These are phyloP conservation scores for Electrona antarctica DNA, from an alignment of 2,113 vertebrate genomes.

Conservation along the genomic window DNA sequence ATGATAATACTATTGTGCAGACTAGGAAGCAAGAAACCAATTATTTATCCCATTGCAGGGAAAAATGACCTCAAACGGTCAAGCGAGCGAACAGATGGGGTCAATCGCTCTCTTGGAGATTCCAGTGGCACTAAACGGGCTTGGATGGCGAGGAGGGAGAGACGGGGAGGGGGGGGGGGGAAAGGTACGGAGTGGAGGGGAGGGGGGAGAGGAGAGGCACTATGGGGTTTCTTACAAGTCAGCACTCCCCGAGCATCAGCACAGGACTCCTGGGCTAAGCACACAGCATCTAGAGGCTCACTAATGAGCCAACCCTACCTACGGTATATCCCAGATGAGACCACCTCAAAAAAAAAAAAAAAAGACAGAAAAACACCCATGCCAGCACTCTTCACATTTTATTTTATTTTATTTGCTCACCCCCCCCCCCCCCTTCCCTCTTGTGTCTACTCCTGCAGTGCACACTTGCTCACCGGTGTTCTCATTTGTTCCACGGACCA, in stretches of 20 bases:
- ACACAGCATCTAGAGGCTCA: conserved; percentile 55
- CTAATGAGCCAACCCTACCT: conserved; percentile 69
- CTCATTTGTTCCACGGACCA: conserved; percentile 20
- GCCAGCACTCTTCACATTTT: conserved; percentile 65
- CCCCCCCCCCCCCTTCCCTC: background rate
- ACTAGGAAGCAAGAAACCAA: conserved; percentile 41
- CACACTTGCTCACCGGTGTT: conserved; percentile 35
- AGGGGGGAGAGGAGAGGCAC: conserved; percentile 24
- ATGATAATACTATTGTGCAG: conserved; percentile 12
- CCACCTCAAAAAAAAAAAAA: background rate
- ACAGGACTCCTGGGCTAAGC: conserved; percentile 47
- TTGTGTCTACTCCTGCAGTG: conserved; percentile 38
- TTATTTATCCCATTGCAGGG: conserved; percentile 41
- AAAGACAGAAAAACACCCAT: conserved; percentile 59
- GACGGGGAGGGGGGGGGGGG: background rate
- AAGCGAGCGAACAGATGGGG: conserved; percentile 51
- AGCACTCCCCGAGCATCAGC: conserved; percentile 66
- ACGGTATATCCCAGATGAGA: conserved; percentile 35
- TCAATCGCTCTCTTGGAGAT: conserved; percentile 53
- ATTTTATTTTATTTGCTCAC: conserved; percentile 10
- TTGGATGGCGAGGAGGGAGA: conserved; percentile 7
- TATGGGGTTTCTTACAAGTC: conserved; percentile 66
- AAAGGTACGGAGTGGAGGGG: conserved; percentile 20
- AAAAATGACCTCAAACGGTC: conserved; percentile 35
- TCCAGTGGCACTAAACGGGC: conserved; percentile 46